phyloP scores from a whole-genome alignment of 2,888 invertebrate species.

The Drosophila meridiana region DNA sequence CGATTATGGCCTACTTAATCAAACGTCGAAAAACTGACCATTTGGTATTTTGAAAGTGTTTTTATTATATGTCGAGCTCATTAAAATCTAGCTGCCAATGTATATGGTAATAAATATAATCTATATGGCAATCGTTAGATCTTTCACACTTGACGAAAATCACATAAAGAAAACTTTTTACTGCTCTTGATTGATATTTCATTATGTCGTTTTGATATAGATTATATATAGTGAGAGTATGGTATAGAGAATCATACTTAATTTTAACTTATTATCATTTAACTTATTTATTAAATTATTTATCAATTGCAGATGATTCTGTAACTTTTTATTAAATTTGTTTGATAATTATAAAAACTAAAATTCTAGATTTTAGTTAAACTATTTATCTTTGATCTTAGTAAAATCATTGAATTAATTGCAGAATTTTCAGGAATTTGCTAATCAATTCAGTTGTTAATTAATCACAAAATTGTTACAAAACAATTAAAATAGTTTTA shows the following conservation, averaged over 20 bases:
- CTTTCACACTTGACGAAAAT: neutral
- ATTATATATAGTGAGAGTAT: neutral
- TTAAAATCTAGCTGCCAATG: conserved; percentile 7
- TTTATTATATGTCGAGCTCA: conserved; percentile 27
- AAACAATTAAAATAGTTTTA: neutral
- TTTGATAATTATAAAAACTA: too few species aligned
- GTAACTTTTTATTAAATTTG: too few species aligned
- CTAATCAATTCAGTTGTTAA: neutral
- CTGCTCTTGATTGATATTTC: neutral
- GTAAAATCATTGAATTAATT: too few species aligned
- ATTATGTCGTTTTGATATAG: neutral
- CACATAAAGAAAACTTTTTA: neutral
- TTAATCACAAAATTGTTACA: neutral
- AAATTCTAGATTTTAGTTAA: too few species aligned
- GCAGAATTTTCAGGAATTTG: neutral
- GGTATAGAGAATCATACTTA: neutral
- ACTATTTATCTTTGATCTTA: too few species aligned
- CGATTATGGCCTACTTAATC: conserved; percentile 46
- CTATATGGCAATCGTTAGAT: neutral
- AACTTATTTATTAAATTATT: neutral
- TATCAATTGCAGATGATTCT: neutral
- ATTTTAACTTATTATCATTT: neutral
- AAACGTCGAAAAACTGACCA: conserved; percentile 5
- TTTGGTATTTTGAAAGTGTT: neutral
- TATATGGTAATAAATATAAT: conserved; percentile 14